Evolutionary conservation across 2,888 invertebrate genomes (phyloP), one percentile per base, ranked within the genome.

Genomic region (Meloe dianella): DNA sequence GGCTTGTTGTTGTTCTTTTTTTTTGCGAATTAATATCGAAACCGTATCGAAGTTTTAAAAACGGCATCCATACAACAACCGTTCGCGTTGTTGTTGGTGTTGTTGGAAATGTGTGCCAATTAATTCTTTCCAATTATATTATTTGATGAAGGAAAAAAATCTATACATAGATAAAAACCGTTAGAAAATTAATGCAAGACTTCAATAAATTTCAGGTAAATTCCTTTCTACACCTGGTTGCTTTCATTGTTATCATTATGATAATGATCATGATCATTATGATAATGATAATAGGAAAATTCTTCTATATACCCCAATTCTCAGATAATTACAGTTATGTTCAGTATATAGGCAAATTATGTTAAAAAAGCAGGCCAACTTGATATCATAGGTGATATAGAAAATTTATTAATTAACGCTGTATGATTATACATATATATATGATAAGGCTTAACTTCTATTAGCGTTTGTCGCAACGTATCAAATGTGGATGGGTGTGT

Each of bases 291-390:
- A n/a, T 41, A 41, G n/a, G 38, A n/a, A 38, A 38, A 41, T 41
- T 41, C n/a, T 17, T 41, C 7, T 17, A 58, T 27, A 29, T 32
- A 29, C 14, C 32, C 35, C 14, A 32, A 58, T 32, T 32, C 57
- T 57, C 29, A 57, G 7, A 4, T 17, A n/a, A 57, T 57, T 57
- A 57, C 27, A 29, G 27, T 57, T 57, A 57, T 30, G 8, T 47
- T 41, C 5, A n/a, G 1, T n/a, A n/a, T 41, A 14, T 12, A 35
- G 12, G 3, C 41, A 8, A 35, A 35, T 27, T 12, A 14, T 14
- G 14, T 12, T 35, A 0, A 7, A 14, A 35, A 41, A 41, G n/a
- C 17, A 17, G 41, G 41, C 41, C 41, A 41, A 17, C 41, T n/a
- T n/a, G 17, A 41, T 41, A 12, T 41, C 27, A 27, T 27, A 32